Base-by-base conservation (phyloP, 2,888 invertebrate genomes). In the Polietes domitor region DNA sequence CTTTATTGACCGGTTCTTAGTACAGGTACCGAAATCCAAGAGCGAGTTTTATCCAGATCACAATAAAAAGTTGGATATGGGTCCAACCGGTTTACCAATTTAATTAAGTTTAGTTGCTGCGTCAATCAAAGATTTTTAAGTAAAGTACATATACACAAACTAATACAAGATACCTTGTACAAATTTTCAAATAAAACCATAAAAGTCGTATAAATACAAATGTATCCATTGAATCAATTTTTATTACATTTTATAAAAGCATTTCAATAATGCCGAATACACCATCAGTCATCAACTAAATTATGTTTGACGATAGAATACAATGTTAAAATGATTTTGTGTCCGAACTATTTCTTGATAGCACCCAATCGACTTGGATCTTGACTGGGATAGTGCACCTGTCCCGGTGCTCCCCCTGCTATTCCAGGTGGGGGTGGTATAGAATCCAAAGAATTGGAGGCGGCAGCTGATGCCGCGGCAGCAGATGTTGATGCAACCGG, bases 371-470 rank as follows among this genome's bases (percentile, higher is more conserved):
- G 94, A 50, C 96, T 95, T 0, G 99, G 99, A 94, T 99, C 99
- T 92, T 99, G 99, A 90, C 98, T 98, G 3, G 99, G 99, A 93
- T 99, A 99, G 92, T 99, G 98, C 65, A 95, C 93, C 0, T 94
- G 93, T 0, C 89, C 90, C 0, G 94, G 92, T 7, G 94, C 93
- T n/a, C 93, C 93, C 0, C 94, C 93, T 1, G 93, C 92, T 3
- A 93, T 93, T 0, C 93, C 92, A 3, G 92, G 91, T 26, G 92
- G 91, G 37, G 91, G 89, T 58, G 92, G 91, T 83, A 93, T 91
- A 71, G 89, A 85, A 6, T 90, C 90, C 2, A 90, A 82, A 2
- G 81, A 76, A 73, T 50, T 55, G 6, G 85, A 80, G 4, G 77
- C 82, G 6, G 37, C 37, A 9, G 10, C 37, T 0, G 79, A 75